Percentiles rank a stretch among this genome's conserved stretches.
Conservation (phyloP, 2,888 invertebrate genomes). For the Mycalesis mineus region DNA sequence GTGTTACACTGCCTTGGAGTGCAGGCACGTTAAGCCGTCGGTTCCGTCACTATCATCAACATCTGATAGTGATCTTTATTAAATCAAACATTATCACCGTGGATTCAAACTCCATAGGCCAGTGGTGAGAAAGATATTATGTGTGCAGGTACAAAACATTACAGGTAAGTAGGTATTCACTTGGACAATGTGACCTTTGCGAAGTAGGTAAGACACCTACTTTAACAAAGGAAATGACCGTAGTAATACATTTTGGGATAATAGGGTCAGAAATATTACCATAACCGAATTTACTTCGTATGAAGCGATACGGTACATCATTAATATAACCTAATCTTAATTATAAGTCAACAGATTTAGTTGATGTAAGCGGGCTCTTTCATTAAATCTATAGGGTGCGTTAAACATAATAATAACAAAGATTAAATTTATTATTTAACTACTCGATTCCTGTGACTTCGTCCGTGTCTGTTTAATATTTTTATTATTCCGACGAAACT, state of each 20-base stretch:
- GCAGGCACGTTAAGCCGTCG: too few relatives aligned
- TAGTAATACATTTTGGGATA: not conserved
- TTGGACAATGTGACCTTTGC: not conserved
- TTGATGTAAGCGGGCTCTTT: not conserved
- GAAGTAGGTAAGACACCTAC: not conserved
- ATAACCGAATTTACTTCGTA: not conserved
- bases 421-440: too few relatives aligned
- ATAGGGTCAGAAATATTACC: slow-evolving; percentile 2
- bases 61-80: too few relatives aligned
- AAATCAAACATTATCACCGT: too few relatives aligned
- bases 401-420: not conserved
- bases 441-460: too few relatives aligned
- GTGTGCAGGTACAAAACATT: not conserved
- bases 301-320: not conserved
- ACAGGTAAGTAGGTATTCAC: not conserved
- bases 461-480: too few relatives aligned
- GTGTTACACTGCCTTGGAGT: too few relatives aligned
- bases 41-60: too few relatives aligned
- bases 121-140: not conserved
- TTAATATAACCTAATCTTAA: slow-evolving; percentile 1
- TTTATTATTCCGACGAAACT: too few relatives aligned
- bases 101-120: too few relatives aligned
- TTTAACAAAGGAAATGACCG: not conserved
- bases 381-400: too few relatives aligned
- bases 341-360: not conserved